Percentiles rank a stretch among this genome's conserved stretches.
Evolutionary conservation across 2,797 vertebrate species (phyloP).

Genomic region (Onychomys torridus): DNA sequence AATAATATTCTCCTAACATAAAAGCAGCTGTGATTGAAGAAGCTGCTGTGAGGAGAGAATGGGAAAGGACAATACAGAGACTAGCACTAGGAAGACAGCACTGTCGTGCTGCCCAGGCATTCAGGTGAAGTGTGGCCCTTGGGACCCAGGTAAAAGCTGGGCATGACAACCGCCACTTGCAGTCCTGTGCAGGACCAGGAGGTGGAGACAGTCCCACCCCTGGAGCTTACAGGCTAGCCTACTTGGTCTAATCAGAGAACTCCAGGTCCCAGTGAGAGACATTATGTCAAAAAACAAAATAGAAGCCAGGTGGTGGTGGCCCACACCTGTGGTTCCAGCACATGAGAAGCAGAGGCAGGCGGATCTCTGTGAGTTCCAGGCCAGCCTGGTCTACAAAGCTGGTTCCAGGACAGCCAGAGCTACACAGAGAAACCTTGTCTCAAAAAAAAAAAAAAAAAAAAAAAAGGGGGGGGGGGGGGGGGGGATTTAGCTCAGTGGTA

Average conservation of each 20-base stretch:
- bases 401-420: too few species aligned
- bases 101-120: not conserved
- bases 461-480: too few species aligned
- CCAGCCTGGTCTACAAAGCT: too few species aligned
- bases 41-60: not conserved
- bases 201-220: not conserved
- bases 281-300: not conserved
- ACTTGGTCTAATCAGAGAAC: not conserved
- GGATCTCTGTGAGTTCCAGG: too few species aligned
- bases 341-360: too few species aligned
- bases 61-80: not conserved
- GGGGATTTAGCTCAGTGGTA: too few species aligned
- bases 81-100: too few species aligned
- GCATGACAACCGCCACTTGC: not conserved
- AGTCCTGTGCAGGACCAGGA: not conserved
- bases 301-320: too few species aligned
- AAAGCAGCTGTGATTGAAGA: conserved; percentile 6
- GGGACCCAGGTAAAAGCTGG: not conserved
- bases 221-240: not conserved
- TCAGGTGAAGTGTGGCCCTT: not conserved
- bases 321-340: too few species aligned
- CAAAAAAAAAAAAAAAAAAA: too few species aligned
- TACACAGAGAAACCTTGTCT: too few species aligned
- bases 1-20: conserved; percentile 46
- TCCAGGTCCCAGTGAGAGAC: not conserved